Evolutionary conservation across 2,797 vertebrate species (phyloP).

Genomic region (Pipistrellus nathusii): DNA sequence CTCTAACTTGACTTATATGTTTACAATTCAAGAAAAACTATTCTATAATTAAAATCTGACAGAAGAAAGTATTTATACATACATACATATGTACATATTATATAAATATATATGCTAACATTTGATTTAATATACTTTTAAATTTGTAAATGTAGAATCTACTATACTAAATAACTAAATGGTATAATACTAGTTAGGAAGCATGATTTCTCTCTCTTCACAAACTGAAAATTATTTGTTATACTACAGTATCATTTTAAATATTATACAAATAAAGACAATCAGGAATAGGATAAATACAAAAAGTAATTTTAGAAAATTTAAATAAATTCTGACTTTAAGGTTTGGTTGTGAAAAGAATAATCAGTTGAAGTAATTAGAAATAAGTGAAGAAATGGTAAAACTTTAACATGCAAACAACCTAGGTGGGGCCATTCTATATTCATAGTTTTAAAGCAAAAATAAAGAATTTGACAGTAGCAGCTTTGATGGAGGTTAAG

Average conservation of each 20-base stretch:
- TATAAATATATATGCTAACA: neutral
- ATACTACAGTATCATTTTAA: constrained; percentile 18
- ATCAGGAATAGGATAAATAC: neutral
- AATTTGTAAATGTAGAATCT: constrained; percentile 39
- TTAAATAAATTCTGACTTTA: constrained; percentile 55
- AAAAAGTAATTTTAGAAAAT: neutral
- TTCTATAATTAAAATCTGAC: constrained; percentile 9
- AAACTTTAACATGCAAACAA: constrained; percentile 17
- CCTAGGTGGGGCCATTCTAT: neutral
- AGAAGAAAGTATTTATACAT: constrained; percentile 14
- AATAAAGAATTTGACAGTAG: neutral
- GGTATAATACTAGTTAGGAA: constrained; percentile 29
- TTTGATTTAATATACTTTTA: constrained; percentile 42
- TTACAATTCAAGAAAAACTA: constrained; percentile 1
- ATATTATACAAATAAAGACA: constrained; percentile 25
- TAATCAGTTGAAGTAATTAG: constrained; percentile 6
- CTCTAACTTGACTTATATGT: neutral
- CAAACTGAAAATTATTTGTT: constrained; percentile 54
- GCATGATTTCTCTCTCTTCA: constrained; percentile 28
- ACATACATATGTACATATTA: neutral
- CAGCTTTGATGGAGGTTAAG: constrained; percentile 2
- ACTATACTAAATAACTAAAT: neutral
- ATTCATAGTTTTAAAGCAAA: neutral
- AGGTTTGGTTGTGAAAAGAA: neutral
- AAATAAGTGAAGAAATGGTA: constrained; percentile 32